These are phyloP conservation scores for Linurgus olivaceus DNA, from an alignment of 2,797 vertebrate species.

Conservation along the genomic window DNA sequence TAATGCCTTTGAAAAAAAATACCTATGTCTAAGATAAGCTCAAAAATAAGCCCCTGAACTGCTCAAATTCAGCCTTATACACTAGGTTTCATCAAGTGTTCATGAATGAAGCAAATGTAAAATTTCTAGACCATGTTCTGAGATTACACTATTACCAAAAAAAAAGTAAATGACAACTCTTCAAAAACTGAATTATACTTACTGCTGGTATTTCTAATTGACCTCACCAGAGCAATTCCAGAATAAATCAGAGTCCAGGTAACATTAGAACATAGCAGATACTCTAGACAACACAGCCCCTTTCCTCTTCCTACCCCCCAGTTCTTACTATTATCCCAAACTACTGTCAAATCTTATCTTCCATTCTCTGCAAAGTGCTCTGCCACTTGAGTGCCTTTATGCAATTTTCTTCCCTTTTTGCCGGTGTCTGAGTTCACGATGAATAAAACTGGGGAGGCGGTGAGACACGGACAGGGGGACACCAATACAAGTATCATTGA, in stretches of 20 bases:
- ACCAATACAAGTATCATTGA: not conserved
- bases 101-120: not conserved
- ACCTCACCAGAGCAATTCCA: not conserved
- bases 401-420: not conserved
- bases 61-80: not conserved
- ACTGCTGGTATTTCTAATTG: not conserved
- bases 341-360: not conserved
- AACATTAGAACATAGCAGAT: not conserved
- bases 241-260: not conserved
- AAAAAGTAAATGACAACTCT: not conserved
- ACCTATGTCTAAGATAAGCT: not conserved
- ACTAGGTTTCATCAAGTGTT: not conserved
- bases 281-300: not conserved
- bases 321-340: not conserved
- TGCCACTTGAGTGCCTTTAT: not conserved
- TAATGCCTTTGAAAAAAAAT: not conserved
- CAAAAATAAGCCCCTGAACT: not conserved
- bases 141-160: not conserved
- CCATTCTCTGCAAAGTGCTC: not conserved
- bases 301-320: not conserved
- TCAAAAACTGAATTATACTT: not conserved
- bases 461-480: not conserved
- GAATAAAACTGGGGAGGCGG: not conserved
- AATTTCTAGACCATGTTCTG: not conserved
- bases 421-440: not conserved